Percentiles rank a stretch among this genome's conserved stretches.
Evolutionary conservation across 2,888 invertebrate species (phyloP).

Genomic region (Epinotia nisella): DNA sequence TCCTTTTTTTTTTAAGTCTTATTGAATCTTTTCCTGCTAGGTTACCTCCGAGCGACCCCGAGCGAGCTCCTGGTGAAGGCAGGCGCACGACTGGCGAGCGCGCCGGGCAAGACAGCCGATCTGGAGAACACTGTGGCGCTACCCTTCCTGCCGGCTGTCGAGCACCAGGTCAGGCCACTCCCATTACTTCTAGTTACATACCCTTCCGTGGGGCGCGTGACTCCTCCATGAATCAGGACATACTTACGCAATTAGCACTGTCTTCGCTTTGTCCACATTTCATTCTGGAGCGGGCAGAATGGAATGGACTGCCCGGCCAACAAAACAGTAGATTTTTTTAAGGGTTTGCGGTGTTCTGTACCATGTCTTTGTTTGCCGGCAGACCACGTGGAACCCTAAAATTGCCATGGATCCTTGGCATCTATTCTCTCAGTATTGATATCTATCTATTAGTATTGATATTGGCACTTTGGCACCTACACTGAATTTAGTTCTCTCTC

Average conservation of each 20-base stretch:
- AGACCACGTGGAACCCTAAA: neutral
- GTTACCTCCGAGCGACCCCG: conserved; percentile 84
- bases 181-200: neutral
- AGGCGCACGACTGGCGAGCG: conserved; percentile 79
- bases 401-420: no score
- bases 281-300: neutral
- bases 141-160: conserved; percentile 85
- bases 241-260: no score
- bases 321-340: neutral
- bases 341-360: neutral
- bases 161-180: conserved; percentile 55
- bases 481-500: neutral
- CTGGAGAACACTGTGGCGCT: conserved; percentile 85
- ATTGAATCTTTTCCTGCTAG: conserved; percentile 52
- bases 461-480: no score
- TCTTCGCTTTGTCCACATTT: neutral
- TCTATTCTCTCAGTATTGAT: no score
- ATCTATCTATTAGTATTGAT: no score
- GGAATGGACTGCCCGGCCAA: neutral
- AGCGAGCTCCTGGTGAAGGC: conserved; percentile 85
- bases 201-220: neutral
- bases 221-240: no score
- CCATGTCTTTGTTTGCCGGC: neutral
- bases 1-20: neutral
- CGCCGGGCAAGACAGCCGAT: conserved; percentile 72